A percentile compares a stretch with the other conserved stretches of the same genome.
These are phyloP conservation scores for Ectemnius lituratus DNA, from an alignment of 2,888 invertebrate genomes.

Conservation along the genomic window DNA sequence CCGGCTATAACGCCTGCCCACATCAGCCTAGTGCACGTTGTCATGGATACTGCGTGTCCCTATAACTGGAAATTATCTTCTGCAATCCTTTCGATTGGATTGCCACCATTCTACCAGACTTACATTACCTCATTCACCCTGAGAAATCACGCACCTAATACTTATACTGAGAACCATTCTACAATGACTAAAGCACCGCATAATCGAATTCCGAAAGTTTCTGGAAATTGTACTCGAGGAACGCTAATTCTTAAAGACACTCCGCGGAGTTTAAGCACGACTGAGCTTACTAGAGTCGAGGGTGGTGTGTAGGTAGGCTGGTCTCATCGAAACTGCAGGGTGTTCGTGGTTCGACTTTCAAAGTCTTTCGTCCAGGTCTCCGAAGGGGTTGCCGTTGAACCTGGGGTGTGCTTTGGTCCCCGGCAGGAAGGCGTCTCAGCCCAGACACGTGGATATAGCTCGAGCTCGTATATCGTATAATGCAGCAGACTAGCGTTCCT, in stretches of 20 bases:
- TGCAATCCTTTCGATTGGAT: slow-evolving; percentile 33
- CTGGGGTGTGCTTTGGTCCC: not conserved
- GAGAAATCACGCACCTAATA: too few species aligned
- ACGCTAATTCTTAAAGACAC: too few species aligned
- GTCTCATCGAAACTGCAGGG: too few species aligned
- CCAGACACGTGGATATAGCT: slow-evolving; percentile 68
- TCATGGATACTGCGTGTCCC: slow-evolving; percentile 62
- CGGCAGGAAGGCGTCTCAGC: slow-evolving; percentile 15
- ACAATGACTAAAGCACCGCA: too few species aligned
- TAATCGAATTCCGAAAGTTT: too few species aligned
- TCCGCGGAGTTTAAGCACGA: too few species aligned
- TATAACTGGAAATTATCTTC: slow-evolving; percentile 56
- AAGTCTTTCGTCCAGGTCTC: slow-evolving; percentile 2
- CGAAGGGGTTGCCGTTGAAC: not conserved
- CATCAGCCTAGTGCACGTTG: slow-evolving; percentile 52
- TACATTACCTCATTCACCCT: too few species aligned
- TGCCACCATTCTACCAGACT: not conserved
- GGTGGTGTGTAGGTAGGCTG: too few species aligned
- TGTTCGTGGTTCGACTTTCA: slow-evolving; percentile 16
- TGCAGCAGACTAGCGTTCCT: slow-evolving; percentile 72
- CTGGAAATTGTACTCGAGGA: too few species aligned
- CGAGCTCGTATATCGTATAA: slow-evolving; percentile 63
- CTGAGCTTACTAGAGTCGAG: too few species aligned
- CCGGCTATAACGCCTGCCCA: slow-evolving; percentile 40
- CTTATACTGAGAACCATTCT: too few species aligned